These are phyloP conservation scores for Clivina fossor DNA, from an alignment of 2,888 invertebrate species.

Conservation along the genomic window DNA sequence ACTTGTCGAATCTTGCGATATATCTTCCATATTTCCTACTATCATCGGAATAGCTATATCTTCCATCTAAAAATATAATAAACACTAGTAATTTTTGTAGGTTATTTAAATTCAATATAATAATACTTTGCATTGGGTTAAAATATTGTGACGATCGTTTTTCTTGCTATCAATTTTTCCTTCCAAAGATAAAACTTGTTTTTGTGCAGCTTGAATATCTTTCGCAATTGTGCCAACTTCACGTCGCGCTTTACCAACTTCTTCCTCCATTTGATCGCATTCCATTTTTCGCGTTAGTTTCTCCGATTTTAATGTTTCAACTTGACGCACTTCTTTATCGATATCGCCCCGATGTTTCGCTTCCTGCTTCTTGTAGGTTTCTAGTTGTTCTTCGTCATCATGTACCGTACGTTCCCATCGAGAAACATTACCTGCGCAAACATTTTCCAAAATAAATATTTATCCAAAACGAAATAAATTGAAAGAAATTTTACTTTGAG, in stretches of 20 bases:
- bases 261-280: constrained; percentile 83
- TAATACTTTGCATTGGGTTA: constrained; percentile 96
- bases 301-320: constrained; percentile 80
- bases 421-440: constrained; percentile 84
- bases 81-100: constrained; percentile 21
- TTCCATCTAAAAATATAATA: constrained; percentile 77
- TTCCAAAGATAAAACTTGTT: constrained; percentile 79
- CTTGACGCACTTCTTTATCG: constrained; percentile 82
- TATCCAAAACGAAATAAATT: constrained; percentile 4
- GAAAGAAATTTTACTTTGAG: constrained; percentile 74
- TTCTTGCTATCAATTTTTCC: constrained; percentile 87
- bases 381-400: constrained; percentile 88
- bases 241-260: constrained; percentile 79
- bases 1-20: constrained; percentile 62
- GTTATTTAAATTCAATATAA: no score
- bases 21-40: constrained; percentile 90
- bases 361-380: constrained; percentile 74
- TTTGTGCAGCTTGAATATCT: constrained; percentile 84
- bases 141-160: constrained; percentile 87
- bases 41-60: constrained; percentile 89
- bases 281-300: constrained; percentile 75
- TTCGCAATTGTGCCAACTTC: constrained; percentile 84
- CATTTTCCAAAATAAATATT: constrained; percentile 27
- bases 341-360: constrained; percentile 77
- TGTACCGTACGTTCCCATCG: constrained; percentile 92